Percentiles rank a stretch among this genome's conserved stretches.
Evolutionary conservation across 64 coral and sea anemone genomes (phyloP).

Genomic region (Montipora efflorescens): DNA sequence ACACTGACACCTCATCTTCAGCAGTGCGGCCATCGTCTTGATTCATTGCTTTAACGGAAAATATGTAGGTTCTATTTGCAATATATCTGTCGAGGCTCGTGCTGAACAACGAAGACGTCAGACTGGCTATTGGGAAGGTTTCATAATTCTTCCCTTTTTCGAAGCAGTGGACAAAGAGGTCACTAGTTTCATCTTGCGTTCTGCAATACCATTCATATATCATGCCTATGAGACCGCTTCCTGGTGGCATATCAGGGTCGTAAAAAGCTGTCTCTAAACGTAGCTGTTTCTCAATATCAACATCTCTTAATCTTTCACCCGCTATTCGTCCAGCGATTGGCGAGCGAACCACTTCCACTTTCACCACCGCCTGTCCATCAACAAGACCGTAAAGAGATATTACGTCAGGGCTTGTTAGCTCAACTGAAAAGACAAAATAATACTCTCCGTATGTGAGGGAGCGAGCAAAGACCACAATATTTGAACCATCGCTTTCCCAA

Average conservation of each 20-base stretch:
- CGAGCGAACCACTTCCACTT: constrained; percentile 12
- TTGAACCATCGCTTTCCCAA: neutral
- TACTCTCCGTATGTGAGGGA: constrained; percentile 51
- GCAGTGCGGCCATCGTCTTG: constrained; percentile 1
- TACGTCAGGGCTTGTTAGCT: constrained; percentile 26
- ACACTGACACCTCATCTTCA: constrained; percentile 39
- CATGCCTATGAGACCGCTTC: neutral
- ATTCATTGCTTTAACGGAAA: constrained; percentile 27
- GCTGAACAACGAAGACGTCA: neutral
- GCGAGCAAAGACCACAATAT: neutral
- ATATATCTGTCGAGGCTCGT: constrained; percentile 13
- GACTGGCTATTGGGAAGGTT: neutral
- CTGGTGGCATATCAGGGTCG: constrained; percentile 39
- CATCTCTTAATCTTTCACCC: neutral
- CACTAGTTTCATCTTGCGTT: neutral
- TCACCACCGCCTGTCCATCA: neutral
- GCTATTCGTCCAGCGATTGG: constrained; percentile 20
- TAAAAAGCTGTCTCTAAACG: constrained; percentile 29
- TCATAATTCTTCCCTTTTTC: neutral
- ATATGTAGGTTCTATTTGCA: constrained; percentile 52
- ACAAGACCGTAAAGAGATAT: constrained; percentile 49
- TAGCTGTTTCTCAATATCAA: constrained; percentile 15
- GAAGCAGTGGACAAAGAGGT: constrained; percentile 34
- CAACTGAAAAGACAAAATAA: neutral
- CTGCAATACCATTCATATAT: constrained; percentile 58